Percentiles rank a stretch among this genome's conserved stretches.
phyloP scores from a whole-genome alignment of 2,888 invertebrate species.

The Homarus gammarus region DNA sequence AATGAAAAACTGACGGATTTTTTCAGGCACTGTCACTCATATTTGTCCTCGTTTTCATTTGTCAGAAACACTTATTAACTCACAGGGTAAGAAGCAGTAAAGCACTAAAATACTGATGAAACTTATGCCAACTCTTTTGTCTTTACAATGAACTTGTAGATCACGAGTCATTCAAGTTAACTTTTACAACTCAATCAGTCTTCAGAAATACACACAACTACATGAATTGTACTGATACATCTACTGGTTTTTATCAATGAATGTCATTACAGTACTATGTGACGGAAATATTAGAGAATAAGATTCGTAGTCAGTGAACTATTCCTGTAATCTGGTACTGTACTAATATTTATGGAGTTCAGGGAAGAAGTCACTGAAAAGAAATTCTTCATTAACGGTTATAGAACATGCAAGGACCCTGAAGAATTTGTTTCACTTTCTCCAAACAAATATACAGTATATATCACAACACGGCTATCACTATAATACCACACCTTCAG shows the following conservation, averaged over 20 bases:
- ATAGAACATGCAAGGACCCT: background rate
- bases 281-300: no score
- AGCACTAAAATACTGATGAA: background rate
- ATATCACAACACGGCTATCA: background rate
- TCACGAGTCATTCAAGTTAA: background rate
- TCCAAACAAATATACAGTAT: background rate
- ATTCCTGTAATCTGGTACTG: no score
- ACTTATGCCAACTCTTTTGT: background rate
- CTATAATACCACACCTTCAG: background rate
- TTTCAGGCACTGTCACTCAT: slow-evolving; percentile 23
- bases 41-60: background rate
- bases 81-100: background rate
- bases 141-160: background rate
- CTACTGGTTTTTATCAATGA: background rate
- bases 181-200: background rate
- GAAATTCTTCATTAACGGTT: background rate
- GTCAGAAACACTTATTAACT: background rate
- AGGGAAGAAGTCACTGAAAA: background rate
- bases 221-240: background rate
- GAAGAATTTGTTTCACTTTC: background rate
- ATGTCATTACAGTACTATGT: no score
- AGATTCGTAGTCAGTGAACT: no score
- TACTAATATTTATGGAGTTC: background rate
- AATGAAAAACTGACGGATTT: slow-evolving; percentile 17
- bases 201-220: background rate